phyloP scores from a whole-genome alignment of 2,888 invertebrate species.

The Macrophya annulata region DNA sequence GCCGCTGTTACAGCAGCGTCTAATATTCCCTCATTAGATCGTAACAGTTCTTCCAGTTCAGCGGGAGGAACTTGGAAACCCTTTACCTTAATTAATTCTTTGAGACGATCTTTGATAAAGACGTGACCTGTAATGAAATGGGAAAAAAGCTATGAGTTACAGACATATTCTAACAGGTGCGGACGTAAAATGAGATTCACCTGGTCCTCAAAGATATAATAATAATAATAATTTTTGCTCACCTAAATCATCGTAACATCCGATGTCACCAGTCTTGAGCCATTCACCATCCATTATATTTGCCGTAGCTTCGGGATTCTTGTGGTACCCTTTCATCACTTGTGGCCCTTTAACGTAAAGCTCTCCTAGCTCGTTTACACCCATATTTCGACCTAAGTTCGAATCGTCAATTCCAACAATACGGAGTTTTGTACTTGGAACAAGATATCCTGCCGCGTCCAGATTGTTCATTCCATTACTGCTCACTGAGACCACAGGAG shows the following conservation, averaged over 20 bases:
- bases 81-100: constrained; percentile 92
- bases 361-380: constrained; percentile 84
- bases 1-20: constrained; percentile 92
- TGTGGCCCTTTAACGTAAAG: constrained; percentile 89
- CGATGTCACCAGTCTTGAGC: constrained; percentile 89
- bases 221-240: constrained; percentile 42
- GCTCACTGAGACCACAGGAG: constrained; percentile 82
- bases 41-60: constrained; percentile 88
- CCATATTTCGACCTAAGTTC: constrained; percentile 63
- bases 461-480: constrained; percentile 42
- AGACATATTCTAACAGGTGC: background rate
- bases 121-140: constrained; percentile 75
- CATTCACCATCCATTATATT: constrained; percentile 88
- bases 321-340: constrained; percentile 90
- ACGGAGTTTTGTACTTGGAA: constrained; percentile 79
- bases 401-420: constrained; percentile 67
- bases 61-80: constrained; percentile 91
- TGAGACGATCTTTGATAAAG: constrained; percentile 88
- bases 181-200: background rate
- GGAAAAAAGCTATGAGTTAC: background rate
- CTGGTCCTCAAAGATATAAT: background rate
- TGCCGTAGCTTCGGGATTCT: constrained; percentile 88
- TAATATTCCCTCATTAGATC: constrained; percentile 85
- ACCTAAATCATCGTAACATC: constrained; percentile 85
- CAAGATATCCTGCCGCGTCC: constrained; percentile 71